Conservation (phyloP, 1,140 invertebrate species). For the Ceratina australensis region DNA sequence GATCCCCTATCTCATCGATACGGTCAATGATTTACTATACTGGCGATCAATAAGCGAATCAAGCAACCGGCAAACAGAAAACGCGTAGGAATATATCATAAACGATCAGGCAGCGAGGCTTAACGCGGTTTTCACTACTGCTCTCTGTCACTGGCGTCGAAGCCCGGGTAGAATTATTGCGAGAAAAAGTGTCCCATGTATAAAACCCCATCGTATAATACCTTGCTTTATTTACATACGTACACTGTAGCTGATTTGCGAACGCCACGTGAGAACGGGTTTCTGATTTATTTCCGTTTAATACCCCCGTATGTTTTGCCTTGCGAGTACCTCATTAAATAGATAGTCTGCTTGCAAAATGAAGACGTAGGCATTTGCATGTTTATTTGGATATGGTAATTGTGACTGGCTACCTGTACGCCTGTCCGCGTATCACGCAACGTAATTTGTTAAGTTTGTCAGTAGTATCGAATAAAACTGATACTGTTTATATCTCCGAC, state of each 20-base stretch:
- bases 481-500: too few relatives aligned
- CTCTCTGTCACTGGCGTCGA: not conserved
- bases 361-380: too few relatives aligned
- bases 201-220: not conserved
- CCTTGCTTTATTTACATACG: slow-evolving; percentile 7
- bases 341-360: not conserved
- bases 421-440: too few relatives aligned
- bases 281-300: not conserved
- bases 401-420: not conserved
- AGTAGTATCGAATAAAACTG: too few relatives aligned
- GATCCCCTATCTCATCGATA: slow-evolving; percentile 22
- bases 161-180: slow-evolving; percentile 16
- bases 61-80: slow-evolving; percentile 6
- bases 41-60: slow-evolving; percentile 9
- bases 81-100: slow-evolving; percentile 12
- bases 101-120: not conserved
- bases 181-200: slow-evolving; percentile 10
- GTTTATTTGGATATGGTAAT: not conserved
- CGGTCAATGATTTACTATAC: slow-evolving; percentile 12
- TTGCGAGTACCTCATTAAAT: not conserved
- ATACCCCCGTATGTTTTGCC: not conserved
- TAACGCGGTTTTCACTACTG: not conserved
- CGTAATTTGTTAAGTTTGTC: too few relatives aligned
- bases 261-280: not conserved
- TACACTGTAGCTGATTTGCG: not conserved